phyloP scores from a whole-genome alignment of 2,888 invertebrate species.

The Megastigmus dorsalis region DNA sequence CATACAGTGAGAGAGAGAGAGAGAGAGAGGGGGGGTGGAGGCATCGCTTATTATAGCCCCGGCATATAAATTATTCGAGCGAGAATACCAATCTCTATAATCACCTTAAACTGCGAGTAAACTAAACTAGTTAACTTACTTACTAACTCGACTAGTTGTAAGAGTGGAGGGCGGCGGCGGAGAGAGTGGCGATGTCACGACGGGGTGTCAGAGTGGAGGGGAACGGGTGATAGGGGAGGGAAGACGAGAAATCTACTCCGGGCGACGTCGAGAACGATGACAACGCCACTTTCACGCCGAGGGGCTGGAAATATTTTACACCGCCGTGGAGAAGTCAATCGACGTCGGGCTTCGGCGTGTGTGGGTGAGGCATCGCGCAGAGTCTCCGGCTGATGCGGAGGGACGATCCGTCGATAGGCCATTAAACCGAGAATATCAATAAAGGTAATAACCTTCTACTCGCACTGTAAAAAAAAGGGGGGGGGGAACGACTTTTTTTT shows the following conservation, averaged over 20 bases:
- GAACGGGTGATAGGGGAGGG: neutral
- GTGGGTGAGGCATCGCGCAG: too few species aligned
- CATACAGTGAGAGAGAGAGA: neutral
- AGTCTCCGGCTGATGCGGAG: too few species aligned
- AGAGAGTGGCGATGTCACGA: too few species aligned
- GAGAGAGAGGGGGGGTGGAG: neutral
- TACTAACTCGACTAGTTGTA: slow-evolving; percentile 9
- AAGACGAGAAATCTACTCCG: too few species aligned
- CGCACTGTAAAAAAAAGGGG: too few species aligned
- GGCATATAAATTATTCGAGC: slow-evolving; percentile 41
- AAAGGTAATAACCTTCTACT: too few species aligned
- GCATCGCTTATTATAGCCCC: slow-evolving; percentile 24
- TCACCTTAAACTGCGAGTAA: slow-evolving; percentile 46
- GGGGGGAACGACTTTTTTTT: too few species aligned
- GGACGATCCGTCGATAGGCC: neutral
- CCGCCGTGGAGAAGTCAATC: slow-evolving; percentile 1
- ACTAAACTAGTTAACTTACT: slow-evolving; percentile 50
- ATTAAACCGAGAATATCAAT: neutral
- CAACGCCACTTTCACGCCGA: slow-evolving; percentile 21
- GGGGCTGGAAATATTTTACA: slow-evolving; percentile 22
- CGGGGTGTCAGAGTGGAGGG: neutral
- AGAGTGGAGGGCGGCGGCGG: neutral
- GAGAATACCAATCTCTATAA: slow-evolving; percentile 49
- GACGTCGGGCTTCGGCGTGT: too few species aligned
- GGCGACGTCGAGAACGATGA: slow-evolving; percentile 21